Conservation (phyloP, 1,140 invertebrate species). For the Brachystomella parvula region DNA sequence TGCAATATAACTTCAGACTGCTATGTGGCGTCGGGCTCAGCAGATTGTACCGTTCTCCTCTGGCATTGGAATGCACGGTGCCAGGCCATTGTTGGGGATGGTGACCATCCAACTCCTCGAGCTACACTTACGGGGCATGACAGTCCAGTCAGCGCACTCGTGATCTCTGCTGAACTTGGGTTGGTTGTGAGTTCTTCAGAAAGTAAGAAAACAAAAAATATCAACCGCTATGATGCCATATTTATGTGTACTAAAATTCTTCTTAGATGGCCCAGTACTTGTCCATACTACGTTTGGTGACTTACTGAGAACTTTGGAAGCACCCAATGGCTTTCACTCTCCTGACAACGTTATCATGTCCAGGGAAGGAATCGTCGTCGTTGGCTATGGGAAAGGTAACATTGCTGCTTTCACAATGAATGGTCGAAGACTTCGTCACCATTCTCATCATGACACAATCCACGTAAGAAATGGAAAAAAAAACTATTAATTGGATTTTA, state of each 20-base stretch:
- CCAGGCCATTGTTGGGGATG: conserved; percentile 92
- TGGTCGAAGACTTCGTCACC: conserved; percentile 73
- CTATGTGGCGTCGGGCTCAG: conserved; percentile 93
- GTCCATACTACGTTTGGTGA: conserved; percentile 98
- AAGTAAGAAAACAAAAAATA: conserved; percentile 52
- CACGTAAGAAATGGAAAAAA: conserved; percentile 57
- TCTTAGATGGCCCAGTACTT: conserved; percentile 80
- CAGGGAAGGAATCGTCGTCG: conserved; percentile 90
- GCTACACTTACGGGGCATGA: conserved; percentile 96
- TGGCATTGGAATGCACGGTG: conserved; percentile 98
- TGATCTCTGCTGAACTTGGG: conserved; percentile 94
- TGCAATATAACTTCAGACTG: conserved; percentile 98
- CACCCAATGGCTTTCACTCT: conserved; percentile 67
- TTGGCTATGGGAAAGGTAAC: conserved; percentile 82
- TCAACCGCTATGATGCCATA: not conserved
- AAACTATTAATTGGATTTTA: not conserved
- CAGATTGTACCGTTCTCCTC: conserved; percentile 92
- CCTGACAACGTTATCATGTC: conserved; percentile 87
- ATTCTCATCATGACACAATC: conserved; percentile 88
- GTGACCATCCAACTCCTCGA: conserved; percentile 84
- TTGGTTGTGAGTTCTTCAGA: conserved; percentile 90
- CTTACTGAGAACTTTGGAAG: conserved; percentile 80
- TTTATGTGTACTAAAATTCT: not conserved
- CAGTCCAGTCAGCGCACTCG: conserved; percentile 84
- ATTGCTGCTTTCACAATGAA: conserved; percentile 90